Conservation (phyloP, 2,888 invertebrate species). For the Parnassius smintheus region DNA sequence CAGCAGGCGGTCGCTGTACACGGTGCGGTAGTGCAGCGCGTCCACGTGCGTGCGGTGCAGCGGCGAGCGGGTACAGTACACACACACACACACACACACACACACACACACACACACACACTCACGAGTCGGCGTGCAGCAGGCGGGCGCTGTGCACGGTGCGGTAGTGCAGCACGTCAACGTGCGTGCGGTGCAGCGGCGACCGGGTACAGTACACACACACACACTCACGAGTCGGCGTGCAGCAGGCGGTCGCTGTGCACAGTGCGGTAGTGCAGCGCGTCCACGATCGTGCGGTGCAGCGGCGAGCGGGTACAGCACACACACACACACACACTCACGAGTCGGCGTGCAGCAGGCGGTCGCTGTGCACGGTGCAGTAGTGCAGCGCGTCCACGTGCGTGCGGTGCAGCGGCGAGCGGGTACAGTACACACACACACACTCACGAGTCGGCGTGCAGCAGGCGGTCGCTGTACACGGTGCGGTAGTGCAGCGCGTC, state of each 20-base stretch:
- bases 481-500: slow-evolving; percentile 54
- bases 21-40: slow-evolving; percentile 54
- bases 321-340: not conserved
- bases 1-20: slow-evolving; percentile 47
- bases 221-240: slow-evolving; percentile 91
- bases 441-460: slow-evolving; percentile 64
- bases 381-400: slow-evolving; percentile 84
- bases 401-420: slow-evolving; percentile 47
- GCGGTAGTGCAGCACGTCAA: too few species aligned
- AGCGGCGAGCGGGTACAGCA: not conserved
- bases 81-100: too few species aligned
- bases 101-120: too few species aligned
- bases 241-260: slow-evolving; percentile 94
- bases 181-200: too few species aligned
- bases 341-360: slow-evolving; percentile 86
- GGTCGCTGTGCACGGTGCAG: too few species aligned
- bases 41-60: not conserved
- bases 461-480: too few species aligned
- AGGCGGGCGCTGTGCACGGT: too few species aligned
- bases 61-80: too few species aligned
- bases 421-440: too few species aligned
- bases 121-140: too few species aligned
- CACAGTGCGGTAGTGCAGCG: slow-evolving; percentile 93
- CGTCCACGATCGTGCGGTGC: slow-evolving; percentile 78
- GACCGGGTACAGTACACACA: not conserved